Conservation (phyloP, 2,888 invertebrate genomes). For the Mamestra brassicae region DNA sequence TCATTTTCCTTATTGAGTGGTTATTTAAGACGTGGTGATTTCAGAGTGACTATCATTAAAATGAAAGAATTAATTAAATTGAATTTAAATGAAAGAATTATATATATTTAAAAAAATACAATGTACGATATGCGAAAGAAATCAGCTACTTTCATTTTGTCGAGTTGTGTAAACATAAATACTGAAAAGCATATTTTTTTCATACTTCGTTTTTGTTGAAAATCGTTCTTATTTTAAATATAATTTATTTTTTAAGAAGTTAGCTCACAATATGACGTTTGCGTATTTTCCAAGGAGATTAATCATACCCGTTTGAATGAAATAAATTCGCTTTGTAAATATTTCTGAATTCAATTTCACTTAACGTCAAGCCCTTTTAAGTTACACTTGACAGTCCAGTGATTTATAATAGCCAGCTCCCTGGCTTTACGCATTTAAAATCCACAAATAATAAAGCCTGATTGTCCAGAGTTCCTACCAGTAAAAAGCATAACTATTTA, state of each 20-base stretch:
- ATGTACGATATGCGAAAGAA: too few species aligned
- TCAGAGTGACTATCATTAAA: background rate
- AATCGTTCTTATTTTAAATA: background rate
- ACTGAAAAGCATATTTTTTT: too few species aligned
- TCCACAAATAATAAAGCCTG: constrained; percentile 10
- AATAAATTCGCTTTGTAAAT: constrained; percentile 51
- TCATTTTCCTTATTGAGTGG: constrained; percentile 34
- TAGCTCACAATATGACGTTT: constrained; percentile 1
- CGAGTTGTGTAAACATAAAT: too few species aligned
- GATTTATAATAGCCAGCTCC: constrained; percentile 52
- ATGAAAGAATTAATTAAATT: too few species aligned
- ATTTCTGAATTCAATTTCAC: constrained; percentile 58
- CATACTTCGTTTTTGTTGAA: too few species aligned
- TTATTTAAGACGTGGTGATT: constrained; percentile 15
- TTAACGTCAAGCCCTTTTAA: constrained; percentile 53
- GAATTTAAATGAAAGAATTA: too few species aligned
- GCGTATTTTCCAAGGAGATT: constrained; percentile 10
- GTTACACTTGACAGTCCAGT: constrained; percentile 39
- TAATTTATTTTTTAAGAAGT: constrained; percentile 6
- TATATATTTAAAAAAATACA: too few species aligned
- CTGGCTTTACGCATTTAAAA: constrained; percentile 28
- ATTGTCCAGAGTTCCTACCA: constrained; percentile 1
- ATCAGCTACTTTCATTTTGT: too few species aligned
- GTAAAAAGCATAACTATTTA: background rate
- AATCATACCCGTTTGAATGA: constrained; percentile 42